These are phyloP conservation scores for Ennomos quercinarius DNA, from an alignment of 2,888 invertebrate genomes.

Conservation along the genomic window DNA sequence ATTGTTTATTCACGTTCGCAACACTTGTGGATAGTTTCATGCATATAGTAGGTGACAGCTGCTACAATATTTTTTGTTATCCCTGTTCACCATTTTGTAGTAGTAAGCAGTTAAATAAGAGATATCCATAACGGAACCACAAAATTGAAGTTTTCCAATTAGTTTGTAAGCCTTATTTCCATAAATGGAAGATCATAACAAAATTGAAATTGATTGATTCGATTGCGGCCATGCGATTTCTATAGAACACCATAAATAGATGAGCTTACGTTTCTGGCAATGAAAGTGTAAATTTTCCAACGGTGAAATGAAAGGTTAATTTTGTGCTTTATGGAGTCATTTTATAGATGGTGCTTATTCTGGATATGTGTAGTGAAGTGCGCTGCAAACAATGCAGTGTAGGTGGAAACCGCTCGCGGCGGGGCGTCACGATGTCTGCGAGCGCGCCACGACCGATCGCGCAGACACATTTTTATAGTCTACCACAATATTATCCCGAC, in stretches of 20 bases:
- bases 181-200: slow-evolving; percentile 20
- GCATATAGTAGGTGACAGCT: slow-evolving; percentile 24
- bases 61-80: slow-evolving; percentile 9
- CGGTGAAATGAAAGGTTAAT: slow-evolving; percentile 7
- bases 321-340: slow-evolving; percentile 6
- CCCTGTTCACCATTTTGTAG: slow-evolving; percentile 3
- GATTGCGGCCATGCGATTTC: slow-evolving; percentile 14
- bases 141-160: slow-evolving; percentile 15
- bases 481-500: slow-evolving; percentile 27
- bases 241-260: slow-evolving; percentile 10
- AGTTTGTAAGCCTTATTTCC: slow-evolving; percentile 21
- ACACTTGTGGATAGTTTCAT: slow-evolving; percentile 19
- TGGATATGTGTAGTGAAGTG: slow-evolving; percentile 11
- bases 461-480: slow-evolving; percentile 40
- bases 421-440: slow-evolving; percentile 40
- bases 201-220: slow-evolving; percentile 24
- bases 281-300: slow-evolving; percentile 23
- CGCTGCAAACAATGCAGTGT: slow-evolving; percentile 30
- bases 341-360: slow-evolving; percentile 4
- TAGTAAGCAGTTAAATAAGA: not conserved
- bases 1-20: slow-evolving; percentile 24
- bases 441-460: slow-evolving; percentile 20
- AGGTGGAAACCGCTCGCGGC: slow-evolving; percentile 15
- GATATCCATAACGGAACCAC: slow-evolving; percentile 3
- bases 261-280: slow-evolving; percentile 13